Evolutionary conservation across 2,113 vertebrate genomes (phyloP).

Genomic region (Toxotes jaculatrix): DNA sequence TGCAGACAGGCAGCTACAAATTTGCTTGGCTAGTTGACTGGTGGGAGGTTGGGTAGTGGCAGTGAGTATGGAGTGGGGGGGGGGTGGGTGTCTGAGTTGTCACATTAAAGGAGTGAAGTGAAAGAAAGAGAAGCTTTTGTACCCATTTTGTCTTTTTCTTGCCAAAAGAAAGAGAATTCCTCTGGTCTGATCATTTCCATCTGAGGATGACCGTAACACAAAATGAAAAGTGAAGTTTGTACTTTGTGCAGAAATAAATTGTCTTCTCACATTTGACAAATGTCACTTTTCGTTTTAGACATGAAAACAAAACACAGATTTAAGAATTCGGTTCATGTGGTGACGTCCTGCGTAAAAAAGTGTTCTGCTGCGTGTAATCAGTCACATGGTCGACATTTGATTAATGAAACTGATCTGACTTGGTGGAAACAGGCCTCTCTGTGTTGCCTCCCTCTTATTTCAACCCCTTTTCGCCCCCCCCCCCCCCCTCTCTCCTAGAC

Average conservation of each 20-base stretch:
- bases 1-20: constrained; percentile 84
- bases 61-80: not conserved
- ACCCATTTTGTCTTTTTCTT: constrained; percentile 57
- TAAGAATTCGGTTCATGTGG: too few species aligned
- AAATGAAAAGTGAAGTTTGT: constrained; percentile 33
- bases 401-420: constrained; percentile 76
- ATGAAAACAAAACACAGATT: too few species aligned
- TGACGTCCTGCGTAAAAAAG: too few species aligned
- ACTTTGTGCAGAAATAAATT: constrained; percentile 29
- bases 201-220: constrained; percentile 50
- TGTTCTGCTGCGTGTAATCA: constrained; percentile 33
- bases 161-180: constrained; percentile 62
- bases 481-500: constrained; percentile 45
- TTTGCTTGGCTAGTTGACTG: constrained; percentile 79
- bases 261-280: constrained; percentile 50
- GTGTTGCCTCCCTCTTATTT: constrained; percentile 61
- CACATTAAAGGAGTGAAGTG: constrained; percentile 61
- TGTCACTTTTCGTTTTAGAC: not conserved
- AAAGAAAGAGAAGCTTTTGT: constrained; percentile 64
- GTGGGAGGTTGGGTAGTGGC: constrained; percentile 66
- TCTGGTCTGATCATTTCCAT: constrained; percentile 71
- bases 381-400: constrained; percentile 63
- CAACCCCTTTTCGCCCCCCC: constrained; percentile 37
- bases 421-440: constrained; percentile 58
- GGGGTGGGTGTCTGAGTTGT: constrained; percentile 48